A percentile compares a stretch with the other conserved stretches of the same genome.
Evolutionary conservation across 2,888 invertebrate genomes (phyloP).

Genomic region (Noctua comes): DNA sequence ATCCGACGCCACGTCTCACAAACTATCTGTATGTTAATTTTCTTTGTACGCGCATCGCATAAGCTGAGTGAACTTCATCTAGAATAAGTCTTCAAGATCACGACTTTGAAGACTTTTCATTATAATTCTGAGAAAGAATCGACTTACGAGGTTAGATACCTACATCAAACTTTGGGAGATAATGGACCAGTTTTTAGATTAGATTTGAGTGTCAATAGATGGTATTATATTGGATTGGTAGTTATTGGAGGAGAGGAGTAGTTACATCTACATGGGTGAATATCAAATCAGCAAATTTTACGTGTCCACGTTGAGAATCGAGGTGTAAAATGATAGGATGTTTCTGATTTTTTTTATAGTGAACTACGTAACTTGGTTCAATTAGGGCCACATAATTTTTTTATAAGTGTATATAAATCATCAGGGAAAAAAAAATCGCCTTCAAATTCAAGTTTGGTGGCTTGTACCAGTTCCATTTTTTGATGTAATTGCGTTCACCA

Average conservation of each 20-base stretch:
- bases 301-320: too few species aligned
- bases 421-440: too few species aligned
- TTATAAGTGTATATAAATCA: too few species aligned
- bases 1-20: constrained; percentile 44
- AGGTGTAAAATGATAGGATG: too few species aligned
- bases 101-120: constrained; percentile 35
- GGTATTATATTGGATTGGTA: neutral
- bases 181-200: constrained; percentile 4
- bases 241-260: neutral
- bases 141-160: constrained; percentile 31
- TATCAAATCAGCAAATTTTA: too few species aligned
- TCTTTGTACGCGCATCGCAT: constrained; percentile 57
- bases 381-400: too few species aligned
- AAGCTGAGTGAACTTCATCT: constrained; percentile 44
- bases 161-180: constrained; percentile 11
- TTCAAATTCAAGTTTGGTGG: too few species aligned
- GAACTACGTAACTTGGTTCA: too few species aligned
- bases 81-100: constrained; percentile 34
- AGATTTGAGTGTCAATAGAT: neutral
- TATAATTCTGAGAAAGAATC: constrained; percentile 47
- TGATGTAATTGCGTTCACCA: too few species aligned
- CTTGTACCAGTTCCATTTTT: too few species aligned
- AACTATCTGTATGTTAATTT: constrained; percentile 60
- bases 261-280: too few species aligned
- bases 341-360: too few species aligned